phyloP scores from a whole-genome alignment of 1,140 invertebrate species.

The Heliconius eleuchia region DNA sequence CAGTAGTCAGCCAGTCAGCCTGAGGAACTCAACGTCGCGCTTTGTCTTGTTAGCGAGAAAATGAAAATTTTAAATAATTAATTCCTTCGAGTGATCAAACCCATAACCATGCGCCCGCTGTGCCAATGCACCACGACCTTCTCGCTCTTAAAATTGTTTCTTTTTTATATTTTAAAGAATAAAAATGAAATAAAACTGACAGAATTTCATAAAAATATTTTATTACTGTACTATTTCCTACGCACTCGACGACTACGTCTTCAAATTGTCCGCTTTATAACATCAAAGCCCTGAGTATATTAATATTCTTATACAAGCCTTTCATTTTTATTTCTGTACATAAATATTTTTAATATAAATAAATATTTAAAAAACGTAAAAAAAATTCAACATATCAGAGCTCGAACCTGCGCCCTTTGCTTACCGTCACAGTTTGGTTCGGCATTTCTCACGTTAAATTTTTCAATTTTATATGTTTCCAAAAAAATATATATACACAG shows the following conservation, averaged over 20 bases:
- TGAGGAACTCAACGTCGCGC: background rate
- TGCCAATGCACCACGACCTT: background rate
- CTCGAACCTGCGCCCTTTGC: too few relatives aligned
- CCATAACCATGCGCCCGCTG: background rate
- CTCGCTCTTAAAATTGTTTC: background rate
- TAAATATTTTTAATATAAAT: too few relatives aligned
- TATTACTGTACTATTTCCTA: slow-evolving; percentile 13
- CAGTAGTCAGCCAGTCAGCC: too few relatives aligned
- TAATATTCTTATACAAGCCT: background rate
- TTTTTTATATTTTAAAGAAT: background rate
- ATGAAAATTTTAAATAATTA: background rate
- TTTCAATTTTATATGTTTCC: too few relatives aligned
- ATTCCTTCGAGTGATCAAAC: background rate
- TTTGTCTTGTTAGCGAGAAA: too few relatives aligned
- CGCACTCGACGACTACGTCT: slow-evolving; percentile 19
- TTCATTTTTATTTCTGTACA: too few relatives aligned
- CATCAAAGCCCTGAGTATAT: background rate
- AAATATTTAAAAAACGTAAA: too few relatives aligned
- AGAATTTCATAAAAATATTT: slow-evolving; percentile 20
- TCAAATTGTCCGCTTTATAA: background rate
- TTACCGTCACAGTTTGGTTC: too few relatives aligned
- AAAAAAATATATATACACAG: too few relatives aligned
- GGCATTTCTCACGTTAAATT: too few relatives aligned
- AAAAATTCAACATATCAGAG: too few relatives aligned
- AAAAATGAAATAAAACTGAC: slow-evolving; percentile 9